Conservation (phyloP, 2,888 invertebrate genomes). For the Orthosia gracilis region DNA sequence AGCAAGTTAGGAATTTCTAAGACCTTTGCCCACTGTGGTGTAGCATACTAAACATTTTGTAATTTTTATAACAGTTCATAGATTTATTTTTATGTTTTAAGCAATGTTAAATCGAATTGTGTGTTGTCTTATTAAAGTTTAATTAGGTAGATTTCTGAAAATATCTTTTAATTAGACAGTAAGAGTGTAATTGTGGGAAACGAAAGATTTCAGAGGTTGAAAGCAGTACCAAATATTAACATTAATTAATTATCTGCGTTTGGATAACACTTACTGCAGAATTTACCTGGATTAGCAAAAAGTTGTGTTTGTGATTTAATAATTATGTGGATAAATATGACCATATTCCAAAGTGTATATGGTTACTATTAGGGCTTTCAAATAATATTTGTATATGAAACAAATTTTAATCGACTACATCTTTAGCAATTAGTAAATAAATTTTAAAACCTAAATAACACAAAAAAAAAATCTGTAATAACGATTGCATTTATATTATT, state of each 20-base stretch:
- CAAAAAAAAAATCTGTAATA: no score
- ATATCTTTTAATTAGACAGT: neutral
- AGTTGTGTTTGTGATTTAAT: neutral
- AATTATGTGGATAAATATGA: no score
- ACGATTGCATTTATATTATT: neutral
- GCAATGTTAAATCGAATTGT: conserved; percentile 15
- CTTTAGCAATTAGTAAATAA: neutral
- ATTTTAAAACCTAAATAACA: neutral
- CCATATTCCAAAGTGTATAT: neutral
- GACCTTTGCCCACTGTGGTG: conserved; percentile 36
- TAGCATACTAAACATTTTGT: conserved; percentile 11
- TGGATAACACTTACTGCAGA: no score
- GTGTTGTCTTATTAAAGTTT: neutral
- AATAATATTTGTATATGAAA: neutral
- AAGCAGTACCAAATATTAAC: no score
- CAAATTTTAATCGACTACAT: neutral
- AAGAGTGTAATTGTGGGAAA: no score
- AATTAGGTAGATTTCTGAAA: conserved; percentile 4
- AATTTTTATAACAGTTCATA: neutral
- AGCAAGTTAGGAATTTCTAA: conserved; percentile 62
- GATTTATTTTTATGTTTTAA: neutral
- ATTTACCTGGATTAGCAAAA: no score
- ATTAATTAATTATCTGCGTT: no score
- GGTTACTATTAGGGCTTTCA: neutral
- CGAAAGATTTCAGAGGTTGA: no score